These are phyloP conservation scores for Eustalomyia histrio DNA, from an alignment of 2,888 invertebrate genomes.

Conservation along the genomic window DNA sequence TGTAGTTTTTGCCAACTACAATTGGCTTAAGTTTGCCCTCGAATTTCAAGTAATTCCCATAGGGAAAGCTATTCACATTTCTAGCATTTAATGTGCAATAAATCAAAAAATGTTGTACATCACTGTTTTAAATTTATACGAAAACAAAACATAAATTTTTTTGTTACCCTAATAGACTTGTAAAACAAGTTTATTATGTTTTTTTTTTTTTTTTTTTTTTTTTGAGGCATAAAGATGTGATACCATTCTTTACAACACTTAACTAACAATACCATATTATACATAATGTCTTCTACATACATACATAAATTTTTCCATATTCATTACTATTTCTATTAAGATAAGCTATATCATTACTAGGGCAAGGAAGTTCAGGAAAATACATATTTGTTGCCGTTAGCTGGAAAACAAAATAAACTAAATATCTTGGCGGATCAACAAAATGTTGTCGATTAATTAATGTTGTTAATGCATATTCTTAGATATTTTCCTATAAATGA, in stretches of 20 bases:
- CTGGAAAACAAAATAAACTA: no score
- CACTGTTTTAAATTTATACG: neutral
- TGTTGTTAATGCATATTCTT: no score
- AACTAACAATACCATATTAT: conserved; percentile 36
- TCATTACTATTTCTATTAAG: conserved; percentile 35
- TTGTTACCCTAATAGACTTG: conserved; percentile 64
- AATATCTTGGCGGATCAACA: no score
- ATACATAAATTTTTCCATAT: neutral
- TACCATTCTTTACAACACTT: conserved; percentile 51
- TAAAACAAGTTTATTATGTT: conserved; percentile 66
- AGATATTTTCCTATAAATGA: no score
- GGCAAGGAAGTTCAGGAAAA: no score
- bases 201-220: conserved; percentile 20
- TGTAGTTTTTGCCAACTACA: no score
- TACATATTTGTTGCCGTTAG: no score
- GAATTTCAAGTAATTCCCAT: no score
- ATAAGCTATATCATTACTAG: conserved; percentile 46
- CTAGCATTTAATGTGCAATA: neutral
- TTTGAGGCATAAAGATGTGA: conserved; percentile 47
- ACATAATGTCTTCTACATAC: conserved; percentile 16
- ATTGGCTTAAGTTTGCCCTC: no score
- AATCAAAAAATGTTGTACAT: neutral
- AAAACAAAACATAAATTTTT: neutral
- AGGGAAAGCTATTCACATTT: no score
- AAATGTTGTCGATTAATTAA: no score